Evolutionary conservation across 2,797 vertebrate species (phyloP).

Genomic region (Ficedula albicollis): DNA sequence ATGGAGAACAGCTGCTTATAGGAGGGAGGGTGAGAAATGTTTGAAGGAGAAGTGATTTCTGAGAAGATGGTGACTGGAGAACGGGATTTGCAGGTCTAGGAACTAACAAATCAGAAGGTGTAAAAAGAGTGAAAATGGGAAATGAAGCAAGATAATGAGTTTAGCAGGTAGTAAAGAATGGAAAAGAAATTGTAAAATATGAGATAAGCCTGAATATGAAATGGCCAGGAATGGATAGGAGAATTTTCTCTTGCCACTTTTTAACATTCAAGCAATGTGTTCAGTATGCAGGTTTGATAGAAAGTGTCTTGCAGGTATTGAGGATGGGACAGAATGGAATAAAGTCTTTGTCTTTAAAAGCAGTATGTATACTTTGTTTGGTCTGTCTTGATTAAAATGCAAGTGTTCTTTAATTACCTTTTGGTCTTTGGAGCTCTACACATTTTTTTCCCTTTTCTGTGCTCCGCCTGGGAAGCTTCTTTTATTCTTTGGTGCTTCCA

Average conservation of each 20-base stretch:
- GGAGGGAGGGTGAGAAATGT: background rate
- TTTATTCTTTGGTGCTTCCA: background rate
- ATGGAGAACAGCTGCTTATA: background rate
- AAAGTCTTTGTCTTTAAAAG: background rate
- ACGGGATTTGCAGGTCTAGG: background rate
- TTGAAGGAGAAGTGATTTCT: constrained; percentile 1
- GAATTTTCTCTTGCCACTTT: background rate
- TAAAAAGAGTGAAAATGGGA: background rate
- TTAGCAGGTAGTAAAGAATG: background rate
- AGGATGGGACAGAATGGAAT: background rate
- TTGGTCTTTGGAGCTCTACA: background rate
- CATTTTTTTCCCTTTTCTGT: background rate
- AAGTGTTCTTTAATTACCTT: background rate
- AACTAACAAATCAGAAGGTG: background rate
- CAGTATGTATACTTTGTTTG: background rate
- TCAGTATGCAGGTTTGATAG: background rate
- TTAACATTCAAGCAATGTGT: background rate
- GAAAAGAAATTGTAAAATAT: background rate
- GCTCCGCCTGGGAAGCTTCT: background rate
- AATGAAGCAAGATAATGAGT: background rate
- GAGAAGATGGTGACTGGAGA: background rate
- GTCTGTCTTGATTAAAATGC: background rate
- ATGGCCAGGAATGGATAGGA: background rate
- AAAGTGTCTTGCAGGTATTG: background rate
- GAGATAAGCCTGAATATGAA: background rate